phyloP scores from a whole-genome alignment of 1,140 invertebrate species.

The Saccostrea glomerata region DNA sequence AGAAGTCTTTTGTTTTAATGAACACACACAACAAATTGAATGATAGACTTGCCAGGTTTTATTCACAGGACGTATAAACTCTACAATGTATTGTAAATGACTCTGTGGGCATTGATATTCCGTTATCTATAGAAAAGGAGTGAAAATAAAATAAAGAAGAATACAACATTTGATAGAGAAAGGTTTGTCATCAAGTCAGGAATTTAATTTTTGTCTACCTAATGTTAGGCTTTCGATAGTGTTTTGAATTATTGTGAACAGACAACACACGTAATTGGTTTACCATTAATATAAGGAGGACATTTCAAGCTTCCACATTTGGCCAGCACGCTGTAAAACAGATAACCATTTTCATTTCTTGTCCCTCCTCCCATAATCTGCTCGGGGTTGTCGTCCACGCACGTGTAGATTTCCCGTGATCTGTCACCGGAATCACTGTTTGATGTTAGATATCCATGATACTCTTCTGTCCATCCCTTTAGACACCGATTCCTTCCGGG shows the following conservation, averaged over 20 bases:
- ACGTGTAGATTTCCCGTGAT: constrained; percentile 46
- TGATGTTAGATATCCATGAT: constrained; percentile 60
- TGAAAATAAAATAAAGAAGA: too few species aligned
- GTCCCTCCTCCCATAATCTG: constrained; percentile 40
- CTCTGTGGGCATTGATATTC: too few species aligned
- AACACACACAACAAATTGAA: too few species aligned
- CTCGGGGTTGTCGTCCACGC: constrained; percentile 60
- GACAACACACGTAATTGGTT: constrained; percentile 58
- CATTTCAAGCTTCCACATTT: constrained; percentile 53
- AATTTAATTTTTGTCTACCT: too few species aligned
- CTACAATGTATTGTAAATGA: too few species aligned
- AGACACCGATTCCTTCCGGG: neutral
- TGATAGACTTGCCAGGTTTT: too few species aligned
- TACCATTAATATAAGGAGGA: constrained; percentile 55
- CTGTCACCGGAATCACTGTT: constrained; percentile 3
- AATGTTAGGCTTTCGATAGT: too few species aligned
- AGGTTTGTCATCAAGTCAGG: too few species aligned
- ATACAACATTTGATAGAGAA: too few species aligned
- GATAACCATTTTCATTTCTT: constrained; percentile 54
- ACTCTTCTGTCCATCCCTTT: constrained; percentile 37
- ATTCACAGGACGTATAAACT: too few species aligned
- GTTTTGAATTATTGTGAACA: constrained; percentile 46
- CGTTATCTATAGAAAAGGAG: too few species aligned
- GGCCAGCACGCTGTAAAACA: constrained; percentile 54
- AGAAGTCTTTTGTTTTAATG: neutral